Evolutionary conservation across 1,140 invertebrate genomes (phyloP).

Genomic region (Dreissena polymorpha): DNA sequence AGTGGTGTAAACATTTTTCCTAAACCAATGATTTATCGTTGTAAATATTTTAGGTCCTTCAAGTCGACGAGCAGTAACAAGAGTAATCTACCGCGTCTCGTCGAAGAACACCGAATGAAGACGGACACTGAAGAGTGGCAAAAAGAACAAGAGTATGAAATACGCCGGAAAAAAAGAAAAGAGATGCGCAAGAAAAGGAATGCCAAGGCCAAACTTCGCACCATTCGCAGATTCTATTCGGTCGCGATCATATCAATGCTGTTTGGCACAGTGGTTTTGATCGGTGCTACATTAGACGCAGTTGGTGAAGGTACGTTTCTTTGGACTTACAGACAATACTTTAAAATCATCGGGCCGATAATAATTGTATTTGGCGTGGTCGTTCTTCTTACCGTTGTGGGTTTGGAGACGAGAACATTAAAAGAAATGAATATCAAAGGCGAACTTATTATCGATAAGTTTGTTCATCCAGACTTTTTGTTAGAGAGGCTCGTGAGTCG

Average conservation of each 20-base stretch:
- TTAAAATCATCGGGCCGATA: constrained; percentile 25
- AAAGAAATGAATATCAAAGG: constrained; percentile 39
- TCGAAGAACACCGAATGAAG: constrained; percentile 23
- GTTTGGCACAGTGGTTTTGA: constrained; percentile 10
- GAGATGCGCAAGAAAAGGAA: constrained; percentile 18
- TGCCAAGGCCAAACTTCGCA: neutral
- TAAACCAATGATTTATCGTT: no score
- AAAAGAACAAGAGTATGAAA: constrained; percentile 44
- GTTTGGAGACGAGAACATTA: constrained; percentile 5
- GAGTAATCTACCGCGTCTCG: neutral
- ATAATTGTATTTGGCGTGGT: constrained; percentile 7
- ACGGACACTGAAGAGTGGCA: constrained; percentile 31
- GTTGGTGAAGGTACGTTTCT: constrained; percentile 29
- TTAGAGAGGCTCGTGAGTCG: neutral
- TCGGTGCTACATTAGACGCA: constrained; percentile 24
- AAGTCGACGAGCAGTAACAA: constrained; percentile 6
- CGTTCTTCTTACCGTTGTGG: constrained; percentile 15
- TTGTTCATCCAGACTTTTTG: constrained; percentile 44
- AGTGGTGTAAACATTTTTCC: no score
- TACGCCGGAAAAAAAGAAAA: constrained; percentile 25
- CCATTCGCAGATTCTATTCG: neutral
- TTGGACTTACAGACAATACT: constrained; percentile 23
- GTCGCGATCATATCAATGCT: neutral
- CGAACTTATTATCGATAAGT: constrained; percentile 10
- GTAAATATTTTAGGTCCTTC: constrained; percentile 3